Evolutionary conservation across 2,113 vertebrate genomes (phyloP), one percentile per base, ranked within the genome.

Genomic region (Percopsis transmontana): DNA sequence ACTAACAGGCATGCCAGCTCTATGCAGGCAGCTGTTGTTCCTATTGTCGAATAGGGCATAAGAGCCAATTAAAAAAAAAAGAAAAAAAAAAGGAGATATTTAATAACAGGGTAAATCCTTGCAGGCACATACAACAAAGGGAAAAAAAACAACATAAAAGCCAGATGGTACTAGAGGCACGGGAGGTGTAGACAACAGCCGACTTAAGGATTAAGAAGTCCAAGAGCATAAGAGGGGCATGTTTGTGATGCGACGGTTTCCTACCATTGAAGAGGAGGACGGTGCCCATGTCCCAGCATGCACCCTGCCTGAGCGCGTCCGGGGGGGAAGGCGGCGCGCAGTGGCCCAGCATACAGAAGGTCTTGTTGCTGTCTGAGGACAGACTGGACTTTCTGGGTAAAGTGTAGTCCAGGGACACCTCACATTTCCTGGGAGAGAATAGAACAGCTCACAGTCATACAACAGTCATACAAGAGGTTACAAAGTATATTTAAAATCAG

Each of bases 301-400:
- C 91, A 47, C 83, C 69, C 57, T 92, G 85, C n/a, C 79, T 92
- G 66, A 90, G 62, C 41, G 74, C 45, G 9, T 97, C 95, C 87
- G 96, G 95, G 79, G 93, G 90, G 14, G 91, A 79, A 0, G 91
- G 85, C 0, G 75, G 85, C 0, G 75, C 63, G 68, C 90, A 93
- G 79, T 99, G 95, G 58, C 97, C 97, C 74, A 98, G 72, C 95
- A 99, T 94, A 78, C 96, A 98, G 88, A 95, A 95, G 1, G 96
- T 97, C 90, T 96, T 98, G 88, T 95, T 98, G 86, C 91, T 95
- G 76, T 99, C 97, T n/a, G 97, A 95, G 18, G 97, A 96, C 38
- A 98, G 91, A 61, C 94, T 95, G 82, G 94, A 92, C 91, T 96
- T 99, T 70, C 96, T 93, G 65, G 96, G 96, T 15, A 96, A 86